Evolutionary conservation across 1,140 invertebrate genomes (phyloP).

Genomic region (Calephelis nemesis): DNA sequence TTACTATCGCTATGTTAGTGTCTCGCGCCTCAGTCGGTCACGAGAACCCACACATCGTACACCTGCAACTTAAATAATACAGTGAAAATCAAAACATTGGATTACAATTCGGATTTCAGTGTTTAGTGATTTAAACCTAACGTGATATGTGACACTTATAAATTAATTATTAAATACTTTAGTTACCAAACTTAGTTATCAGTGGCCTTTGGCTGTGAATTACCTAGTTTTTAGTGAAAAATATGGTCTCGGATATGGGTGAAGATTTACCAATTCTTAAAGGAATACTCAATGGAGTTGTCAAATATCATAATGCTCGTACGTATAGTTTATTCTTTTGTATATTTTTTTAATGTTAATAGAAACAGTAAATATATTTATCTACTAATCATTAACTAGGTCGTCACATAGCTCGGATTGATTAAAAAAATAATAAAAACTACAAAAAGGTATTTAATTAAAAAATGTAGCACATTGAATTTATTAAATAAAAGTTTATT

Average conservation of each 20-base stretch:
- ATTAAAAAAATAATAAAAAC: no score
- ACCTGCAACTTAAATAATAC: constrained; percentile 45
- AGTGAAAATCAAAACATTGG: constrained; percentile 51
- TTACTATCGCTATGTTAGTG: constrained; percentile 66
- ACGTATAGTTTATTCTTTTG: constrained; percentile 79
- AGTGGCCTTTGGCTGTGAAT: constrained; percentile 73
- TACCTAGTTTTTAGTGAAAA: constrained; percentile 59
- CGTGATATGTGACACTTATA: constrained; percentile 68
- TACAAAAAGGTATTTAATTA: no score
- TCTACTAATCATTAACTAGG: no score
- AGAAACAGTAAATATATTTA: no score
- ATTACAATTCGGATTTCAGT: constrained; percentile 71
- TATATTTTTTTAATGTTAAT: no score
- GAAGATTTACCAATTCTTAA: constrained; percentile 93
- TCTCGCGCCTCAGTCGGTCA: constrained; percentile 58
- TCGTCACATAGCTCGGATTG: no score
- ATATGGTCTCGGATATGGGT: constrained; percentile 84
- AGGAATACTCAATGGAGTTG: constrained; percentile 91
- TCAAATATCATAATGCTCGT: constrained; percentile 94
- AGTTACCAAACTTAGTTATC: constrained; percentile 73
- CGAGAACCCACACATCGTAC: constrained; percentile 59
- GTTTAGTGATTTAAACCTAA: constrained; percentile 40
- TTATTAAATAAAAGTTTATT: no score
- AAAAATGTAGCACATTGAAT: no score
- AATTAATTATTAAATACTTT: constrained; percentile 49